These are phyloP conservation scores for Gymnoscopelus microlampas DNA, from an alignment of 2,797 vertebrate genomes.

Conservation along the genomic window DNA sequence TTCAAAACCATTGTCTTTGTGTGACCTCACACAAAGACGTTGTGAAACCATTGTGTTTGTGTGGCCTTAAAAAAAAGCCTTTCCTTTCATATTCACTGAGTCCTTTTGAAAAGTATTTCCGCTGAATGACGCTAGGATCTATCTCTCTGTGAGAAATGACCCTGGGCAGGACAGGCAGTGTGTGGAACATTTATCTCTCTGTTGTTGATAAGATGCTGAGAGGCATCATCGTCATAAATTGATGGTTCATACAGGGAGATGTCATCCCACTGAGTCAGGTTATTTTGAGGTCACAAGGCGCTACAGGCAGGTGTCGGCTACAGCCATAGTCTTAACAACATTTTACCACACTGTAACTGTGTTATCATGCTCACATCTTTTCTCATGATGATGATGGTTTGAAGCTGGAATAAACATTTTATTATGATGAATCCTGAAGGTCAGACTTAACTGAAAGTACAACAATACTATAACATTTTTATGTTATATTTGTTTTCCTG, in stretches of 20 bases:
- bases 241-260: constrained; percentile 25
- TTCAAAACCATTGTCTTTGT: no score
- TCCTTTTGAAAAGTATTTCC: constrained; percentile 10
- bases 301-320: constrained; percentile 22
- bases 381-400: constrained; percentile 26
- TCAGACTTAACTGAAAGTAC: constrained; percentile 8
- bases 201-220: constrained; percentile 18
- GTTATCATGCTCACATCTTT: constrained; percentile 26
- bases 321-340: constrained; percentile 25
- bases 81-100: not conserved
- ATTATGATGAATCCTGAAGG: constrained; percentile 26
- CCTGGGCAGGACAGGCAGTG: not conserved
- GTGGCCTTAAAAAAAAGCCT: not conserved
- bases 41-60: constrained; percentile 13
- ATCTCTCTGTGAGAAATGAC: constrained; percentile 14
- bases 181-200: constrained; percentile 16
- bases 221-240: constrained; percentile 45
- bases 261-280: constrained; percentile 47
- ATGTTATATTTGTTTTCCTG: no score
- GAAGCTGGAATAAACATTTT: constrained; percentile 24
- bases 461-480: not conserved
- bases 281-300: constrained; percentile 43
- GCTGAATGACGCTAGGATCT: constrained; percentile 14
- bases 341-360: constrained; percentile 30
- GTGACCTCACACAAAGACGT: not conserved